A percentile compares a stretch with the other conserved stretches of the same genome.
Evolutionary conservation across 2,113 vertebrate genomes (phyloP).

Genomic region (Cyanoderma ruficeps): DNA sequence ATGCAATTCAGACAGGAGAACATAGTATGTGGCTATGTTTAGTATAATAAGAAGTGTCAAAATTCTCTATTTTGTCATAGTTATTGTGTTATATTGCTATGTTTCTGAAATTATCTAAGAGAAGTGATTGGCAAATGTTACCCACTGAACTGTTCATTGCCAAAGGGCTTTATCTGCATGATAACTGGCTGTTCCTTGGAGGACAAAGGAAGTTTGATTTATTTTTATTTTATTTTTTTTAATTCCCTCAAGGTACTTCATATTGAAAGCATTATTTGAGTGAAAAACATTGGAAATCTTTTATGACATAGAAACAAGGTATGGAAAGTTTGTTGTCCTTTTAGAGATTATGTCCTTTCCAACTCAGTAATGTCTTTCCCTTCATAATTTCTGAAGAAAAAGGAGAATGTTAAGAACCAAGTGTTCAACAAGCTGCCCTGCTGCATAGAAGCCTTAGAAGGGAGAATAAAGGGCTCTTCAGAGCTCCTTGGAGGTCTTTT

Average conservation of each 20-base stretch:
- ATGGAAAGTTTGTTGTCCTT: background rate
- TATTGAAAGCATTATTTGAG: background rate
- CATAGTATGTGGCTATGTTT: background rate
- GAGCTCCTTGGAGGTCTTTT: conserved; percentile 22
- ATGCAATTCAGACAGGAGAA: background rate
- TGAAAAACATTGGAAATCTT: background rate
- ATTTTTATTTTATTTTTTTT: background rate
- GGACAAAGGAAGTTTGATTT: background rate
- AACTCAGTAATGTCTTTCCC: background rate
- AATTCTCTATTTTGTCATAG: background rate
- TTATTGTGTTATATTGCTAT: background rate
- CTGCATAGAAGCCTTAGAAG: conserved; percentile 15
- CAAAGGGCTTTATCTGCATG: background rate
- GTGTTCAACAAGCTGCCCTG: background rate
- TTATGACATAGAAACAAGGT: background rate
- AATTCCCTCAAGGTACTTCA: background rate
- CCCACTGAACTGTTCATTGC: background rate
- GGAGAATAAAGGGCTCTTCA: conserved; percentile 33
- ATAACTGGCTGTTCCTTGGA: background rate
- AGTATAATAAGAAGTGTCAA: background rate
- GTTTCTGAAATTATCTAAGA: background rate
- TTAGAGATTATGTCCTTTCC: background rate
- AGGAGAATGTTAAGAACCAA: background rate
- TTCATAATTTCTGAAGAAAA: background rate
- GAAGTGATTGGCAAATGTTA: background rate